Evolutionary conservation across 1,140 invertebrate genomes (phyloP), one percentile per base, ranked within the genome.

Genomic region (Steinernema khuongi): DNA sequence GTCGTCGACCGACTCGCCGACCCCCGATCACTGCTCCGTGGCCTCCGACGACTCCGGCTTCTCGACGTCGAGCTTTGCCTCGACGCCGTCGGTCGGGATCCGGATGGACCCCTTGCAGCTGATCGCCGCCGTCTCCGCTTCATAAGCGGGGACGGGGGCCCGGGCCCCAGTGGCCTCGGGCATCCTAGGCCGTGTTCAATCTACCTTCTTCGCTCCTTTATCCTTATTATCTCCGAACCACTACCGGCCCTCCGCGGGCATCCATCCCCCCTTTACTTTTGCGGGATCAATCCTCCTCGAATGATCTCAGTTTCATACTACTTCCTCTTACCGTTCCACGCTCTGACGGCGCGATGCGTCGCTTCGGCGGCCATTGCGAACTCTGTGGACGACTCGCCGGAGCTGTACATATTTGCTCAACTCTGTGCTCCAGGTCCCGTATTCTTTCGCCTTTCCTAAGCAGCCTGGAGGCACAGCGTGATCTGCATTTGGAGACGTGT

Each of bases 211-310:
- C 11, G 22, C 4, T 22, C 19, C 26, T 22, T 60, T 60, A 14
- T 60, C 19, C 22, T 11, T 22, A 60, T 60, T 60, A 60, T 22
- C 50, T 7, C 26, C 26, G 4, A 7, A 41, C 36, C 36, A 41
- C 36, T n/a, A 14, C 22, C 50, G 14, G 26, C 26, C 19, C 19
- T 22, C 19, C 26, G 36, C n/a, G 7, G n/a, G n/a, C n/a, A 41
- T 41, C 36, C 36, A 17, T 22, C 50, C 7, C 50, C 4, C 11
- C 19, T 22, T 60, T 7, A n/a, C n/a, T 60, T 60, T 11, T 60
- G 50, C 50, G 50, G 50, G 50, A 60, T 60, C 50, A 60, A 60
- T 60, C 50, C 50, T 60, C 50, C 19, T 60, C 36, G 50, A 60
- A 60, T 60, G 50, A 60, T 60, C 50, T 60, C 50, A 60, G 4